Evolutionary conservation across 2,888 invertebrate genomes (phyloP), one percentile per base, ranked within the genome.

Genomic region (Lysandra coridon): DNA sequence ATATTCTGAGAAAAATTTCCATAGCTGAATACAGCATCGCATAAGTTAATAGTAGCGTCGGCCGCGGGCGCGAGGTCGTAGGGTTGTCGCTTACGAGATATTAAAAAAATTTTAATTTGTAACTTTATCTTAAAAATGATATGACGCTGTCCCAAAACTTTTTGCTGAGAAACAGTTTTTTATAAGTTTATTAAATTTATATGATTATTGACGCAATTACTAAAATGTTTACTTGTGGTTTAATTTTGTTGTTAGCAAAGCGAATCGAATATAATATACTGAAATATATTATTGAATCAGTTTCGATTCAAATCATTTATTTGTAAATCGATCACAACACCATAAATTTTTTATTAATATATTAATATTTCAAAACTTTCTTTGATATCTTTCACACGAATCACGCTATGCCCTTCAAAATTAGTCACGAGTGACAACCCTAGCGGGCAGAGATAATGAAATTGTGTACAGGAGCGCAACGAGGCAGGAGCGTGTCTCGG

Each of bases 401-500:
- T 64, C 2, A 23, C 62, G 64, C 23, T 69, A 33, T 33, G 12
- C 6, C 69, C 14, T 37, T 69, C 14, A 69, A 5, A 69, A 69
- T 69, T 69, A 14, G 33, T 69, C 33, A 69, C 12, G 7, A 33
- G 33, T 69, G 69, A 1, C 69, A 69, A 69, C 69, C 69, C 69
- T 69, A 69, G 69, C 91, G 89, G 89, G 90, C 89, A 89, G 89
- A 92, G 92, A 93, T 94, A 94, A 94, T 94, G 94, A 94, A 94
- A 94, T 94, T 94, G 94, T 94, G 94, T 94, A 92, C 92, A 94
- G 92, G 89, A 92, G 94, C 94, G 94, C 93, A 92, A 91, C 94
- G 94, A 92, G 92, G 89, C 93, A 91, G 87, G 93, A 91, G 92
- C 93, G 92, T 92, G 94, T 93, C 94, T 94, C 94, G 93, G 91